A percentile compares a stretch with the other conserved stretches of the same genome.
Evolutionary conservation across 2,113 vertebrate genomes (phyloP).

Genomic region (Peucedramus taeniatus): DNA sequence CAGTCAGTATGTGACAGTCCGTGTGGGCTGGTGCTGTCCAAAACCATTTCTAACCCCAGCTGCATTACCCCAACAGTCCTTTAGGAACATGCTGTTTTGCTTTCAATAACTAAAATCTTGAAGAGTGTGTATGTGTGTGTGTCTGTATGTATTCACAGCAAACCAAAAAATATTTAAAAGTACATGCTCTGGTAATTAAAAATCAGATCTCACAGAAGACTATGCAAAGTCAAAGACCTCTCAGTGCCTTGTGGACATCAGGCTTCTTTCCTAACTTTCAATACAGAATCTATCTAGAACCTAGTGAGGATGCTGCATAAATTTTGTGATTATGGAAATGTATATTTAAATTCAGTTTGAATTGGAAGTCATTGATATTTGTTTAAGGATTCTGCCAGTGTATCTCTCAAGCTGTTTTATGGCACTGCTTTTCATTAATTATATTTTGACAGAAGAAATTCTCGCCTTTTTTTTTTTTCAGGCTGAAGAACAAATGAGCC

Average conservation of each 20-base stretch:
- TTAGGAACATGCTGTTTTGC: background rate
- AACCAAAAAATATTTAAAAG: background rate
- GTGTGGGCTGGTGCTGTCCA: background rate
- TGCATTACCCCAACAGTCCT: background rate
- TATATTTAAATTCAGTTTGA: background rate
- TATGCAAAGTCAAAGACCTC: background rate
- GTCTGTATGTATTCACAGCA: background rate
- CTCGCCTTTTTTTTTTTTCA: slow-evolving; percentile 20
- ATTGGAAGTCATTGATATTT: background rate
- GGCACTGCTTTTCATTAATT: slow-evolving; percentile 4
- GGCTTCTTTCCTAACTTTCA: background rate
- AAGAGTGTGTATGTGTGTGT: background rate
- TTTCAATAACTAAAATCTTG: background rate
- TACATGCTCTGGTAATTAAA: background rate
- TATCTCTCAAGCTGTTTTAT: background rate
- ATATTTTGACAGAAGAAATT: slow-evolving; percentile 54
- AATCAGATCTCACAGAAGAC: background rate
- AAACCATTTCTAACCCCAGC: background rate
- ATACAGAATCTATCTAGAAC: background rate
- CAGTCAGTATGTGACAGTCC: background rate
- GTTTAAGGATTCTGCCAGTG: background rate
- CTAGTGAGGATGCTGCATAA: background rate
- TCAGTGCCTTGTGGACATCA: background rate
- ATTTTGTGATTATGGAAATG: background rate
- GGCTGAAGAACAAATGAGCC: slow-evolving; percentile 45